Evolutionary conservation across 1,140 invertebrate genomes (phyloP).

Genomic region (Anastrepha ludens): DNA sequence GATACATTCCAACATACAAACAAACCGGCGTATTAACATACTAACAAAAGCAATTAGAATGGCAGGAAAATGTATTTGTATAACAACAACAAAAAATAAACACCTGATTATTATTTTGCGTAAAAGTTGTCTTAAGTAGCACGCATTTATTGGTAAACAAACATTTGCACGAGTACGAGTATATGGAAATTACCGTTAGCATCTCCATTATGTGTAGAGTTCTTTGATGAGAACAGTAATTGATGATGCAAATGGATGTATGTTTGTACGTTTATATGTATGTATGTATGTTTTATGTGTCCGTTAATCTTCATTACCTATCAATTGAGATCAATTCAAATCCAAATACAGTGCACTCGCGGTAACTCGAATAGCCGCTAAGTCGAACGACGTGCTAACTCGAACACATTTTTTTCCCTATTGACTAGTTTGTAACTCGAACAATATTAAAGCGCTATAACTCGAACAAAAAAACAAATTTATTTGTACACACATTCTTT

Average conservation of each 20-base stretch:
- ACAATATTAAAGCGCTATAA: too few relatives aligned
- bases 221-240: neutral
- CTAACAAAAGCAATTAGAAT: neutral
- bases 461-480: too few relatives aligned
- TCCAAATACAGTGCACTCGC: too few relatives aligned
- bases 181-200: neutral
- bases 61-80: neutral
- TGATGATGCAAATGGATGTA: neutral
- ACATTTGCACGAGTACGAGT: neutral
- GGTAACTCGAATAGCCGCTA: too few relatives aligned
- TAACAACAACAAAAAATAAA: neutral
- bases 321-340: too few relatives aligned
- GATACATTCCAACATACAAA: neutral
- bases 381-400: too few relatives aligned
- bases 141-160: neutral
- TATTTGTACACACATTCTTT: too few relatives aligned
- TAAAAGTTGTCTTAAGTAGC: slow-evolving; percentile 38
- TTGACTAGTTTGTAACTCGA: too few relatives aligned
- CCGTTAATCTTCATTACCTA: too few relatives aligned
- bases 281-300: neutral
- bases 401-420: too few relatives aligned
- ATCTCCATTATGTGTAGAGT: neutral
- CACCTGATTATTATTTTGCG: slow-evolving; percentile 1
- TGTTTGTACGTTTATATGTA: neutral
- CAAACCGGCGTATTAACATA: neutral